Evolutionary conservation across 2,797 vertebrate genomes (phyloP).

Genomic region (Diglossa cyanea): DNA sequence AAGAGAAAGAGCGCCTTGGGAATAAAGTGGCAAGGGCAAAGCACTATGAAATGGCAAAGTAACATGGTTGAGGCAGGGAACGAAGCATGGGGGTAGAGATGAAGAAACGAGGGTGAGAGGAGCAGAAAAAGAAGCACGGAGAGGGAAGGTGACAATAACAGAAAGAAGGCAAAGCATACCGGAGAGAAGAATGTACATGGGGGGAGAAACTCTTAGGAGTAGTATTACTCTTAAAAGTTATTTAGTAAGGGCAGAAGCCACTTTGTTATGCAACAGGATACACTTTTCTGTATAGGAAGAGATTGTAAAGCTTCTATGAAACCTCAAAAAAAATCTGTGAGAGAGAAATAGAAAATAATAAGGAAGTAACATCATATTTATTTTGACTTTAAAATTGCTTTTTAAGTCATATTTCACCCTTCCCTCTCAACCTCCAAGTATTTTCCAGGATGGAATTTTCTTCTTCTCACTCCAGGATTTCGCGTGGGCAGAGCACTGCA

Average conservation of each 20-base stretch:
- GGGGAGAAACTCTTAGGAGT: neutral
- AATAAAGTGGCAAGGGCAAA: neutral
- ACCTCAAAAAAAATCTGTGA: neutral
- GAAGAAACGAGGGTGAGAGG: neutral
- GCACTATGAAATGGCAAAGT: neutral
- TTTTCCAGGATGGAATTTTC: constrained; percentile 55
- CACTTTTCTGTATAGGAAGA: neutral
- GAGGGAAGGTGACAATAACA: neutral
- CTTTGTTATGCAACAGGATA: neutral
- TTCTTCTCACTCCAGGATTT: constrained; percentile 54
- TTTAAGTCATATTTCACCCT: constrained; percentile 40
- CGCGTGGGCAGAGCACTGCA: constrained; percentile 36
- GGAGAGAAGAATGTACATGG: neutral
- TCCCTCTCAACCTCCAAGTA: neutral
- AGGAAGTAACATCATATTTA: neutral
- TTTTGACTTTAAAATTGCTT: neutral
- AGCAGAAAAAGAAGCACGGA: neutral
- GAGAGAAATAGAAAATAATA: neutral
- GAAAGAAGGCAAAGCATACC: neutral
- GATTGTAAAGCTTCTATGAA: neutral
- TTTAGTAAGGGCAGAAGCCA: neutral
- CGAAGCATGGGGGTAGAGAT: neutral
- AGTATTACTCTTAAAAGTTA: neutral
- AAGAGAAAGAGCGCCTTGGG: neutral
- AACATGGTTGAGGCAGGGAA: neutral